phyloP scores from a whole-genome alignment of 2,113 vertebrate species.

The Puma concolor region DNA sequence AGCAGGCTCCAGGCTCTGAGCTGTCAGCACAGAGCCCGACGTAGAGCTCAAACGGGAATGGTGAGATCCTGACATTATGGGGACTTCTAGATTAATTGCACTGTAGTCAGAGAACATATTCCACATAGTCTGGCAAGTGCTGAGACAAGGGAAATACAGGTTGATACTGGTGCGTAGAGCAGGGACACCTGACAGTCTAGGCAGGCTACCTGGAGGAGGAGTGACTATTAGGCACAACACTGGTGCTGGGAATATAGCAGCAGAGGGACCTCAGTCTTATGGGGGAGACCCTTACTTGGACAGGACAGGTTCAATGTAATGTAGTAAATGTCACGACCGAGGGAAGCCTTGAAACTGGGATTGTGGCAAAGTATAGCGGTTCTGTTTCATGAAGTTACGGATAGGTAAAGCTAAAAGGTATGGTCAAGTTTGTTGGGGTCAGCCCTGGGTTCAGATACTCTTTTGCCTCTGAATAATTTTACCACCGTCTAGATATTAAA shows the following conservation, averaged over 20 bases:
- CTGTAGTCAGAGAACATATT: neutral
- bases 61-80: neutral
- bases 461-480: neutral
- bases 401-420: neutral
- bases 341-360: neutral
- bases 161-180: neutral
- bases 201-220: neutral
- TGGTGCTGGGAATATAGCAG: neutral
- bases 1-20: too few species aligned
- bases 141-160: neutral
- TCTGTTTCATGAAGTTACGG: neutral
- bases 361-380: neutral
- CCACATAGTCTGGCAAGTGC: neutral
- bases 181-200: neutral
- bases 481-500: neutral
- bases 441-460: neutral
- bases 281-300: neutral
- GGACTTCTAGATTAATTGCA: neutral
- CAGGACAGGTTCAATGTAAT: neutral
- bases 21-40: too few species aligned
- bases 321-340: neutral
- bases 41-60: too few species aligned
- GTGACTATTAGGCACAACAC: neutral
- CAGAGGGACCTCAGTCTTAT: neutral
- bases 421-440: neutral